Evolutionary conservation across 1,140 invertebrate genomes (phyloP).

Genomic region (Solenopsis fugax): DNA sequence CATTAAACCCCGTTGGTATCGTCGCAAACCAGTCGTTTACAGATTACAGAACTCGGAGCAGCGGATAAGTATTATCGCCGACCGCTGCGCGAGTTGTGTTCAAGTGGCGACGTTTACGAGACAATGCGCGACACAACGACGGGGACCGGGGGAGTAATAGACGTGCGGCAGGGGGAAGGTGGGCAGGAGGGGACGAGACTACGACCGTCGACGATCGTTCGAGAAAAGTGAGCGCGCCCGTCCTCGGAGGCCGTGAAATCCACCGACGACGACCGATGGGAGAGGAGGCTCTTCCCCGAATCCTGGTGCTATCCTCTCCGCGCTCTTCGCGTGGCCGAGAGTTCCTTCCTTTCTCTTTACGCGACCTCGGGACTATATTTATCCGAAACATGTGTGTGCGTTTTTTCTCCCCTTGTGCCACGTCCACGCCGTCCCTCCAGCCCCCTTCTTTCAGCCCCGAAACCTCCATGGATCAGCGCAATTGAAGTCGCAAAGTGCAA

Average conservation of each 20-base stretch:
- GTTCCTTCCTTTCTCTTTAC: slow-evolving; percentile 61
- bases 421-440: not conserved
- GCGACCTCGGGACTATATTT: slow-evolving; percentile 74
- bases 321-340: not conserved
- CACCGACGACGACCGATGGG: slow-evolving; percentile 24
- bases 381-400: slow-evolving; percentile 61
- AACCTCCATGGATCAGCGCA: slow-evolving; percentile 22
- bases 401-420: slow-evolving; percentile 52
- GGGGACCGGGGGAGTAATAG: not conserved
- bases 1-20: not conserved
- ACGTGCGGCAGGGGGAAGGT: not conserved
- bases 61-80: slow-evolving; percentile 46
- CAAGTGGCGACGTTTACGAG: slow-evolving; percentile 37
- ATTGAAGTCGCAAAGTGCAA: slow-evolving; percentile 37
- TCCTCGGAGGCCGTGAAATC: slow-evolving; percentile 53
- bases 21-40: slow-evolving; percentile 4
- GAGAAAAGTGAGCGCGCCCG: slow-evolving; percentile 11
- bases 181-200: not conserved
- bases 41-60: slow-evolving; percentile 22
- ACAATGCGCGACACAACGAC: slow-evolving; percentile 23
- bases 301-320: slow-evolving; percentile 41
- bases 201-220: slow-evolving; percentile 27
- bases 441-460: not conserved
- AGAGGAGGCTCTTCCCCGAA: slow-evolving; percentile 44
- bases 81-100: slow-evolving; percentile 11